Evolutionary conservation across 2,888 invertebrate species (phyloP).

Genomic region (Julus scanicus): DNA sequence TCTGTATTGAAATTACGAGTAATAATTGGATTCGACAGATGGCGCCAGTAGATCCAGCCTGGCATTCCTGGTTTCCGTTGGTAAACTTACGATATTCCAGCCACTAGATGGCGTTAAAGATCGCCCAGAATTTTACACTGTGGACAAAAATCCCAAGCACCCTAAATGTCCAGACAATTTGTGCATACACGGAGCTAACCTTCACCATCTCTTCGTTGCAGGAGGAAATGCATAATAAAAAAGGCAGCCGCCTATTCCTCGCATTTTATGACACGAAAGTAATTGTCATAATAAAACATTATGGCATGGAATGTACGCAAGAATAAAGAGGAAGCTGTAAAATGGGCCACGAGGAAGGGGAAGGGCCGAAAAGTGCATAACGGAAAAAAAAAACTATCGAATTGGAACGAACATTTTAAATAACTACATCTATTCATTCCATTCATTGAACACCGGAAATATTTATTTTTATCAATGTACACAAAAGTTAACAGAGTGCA

Average conservation of each 20-base stretch:
- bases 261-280: conserved; percentile 17
- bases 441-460: too few relatives aligned
- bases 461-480: too few relatives aligned
- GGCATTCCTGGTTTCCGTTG: not conserved
- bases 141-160: not conserved
- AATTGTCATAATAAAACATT: conserved; percentile 41
- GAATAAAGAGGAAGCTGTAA: not conserved
- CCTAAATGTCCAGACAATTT: not conserved
- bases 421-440: too few relatives aligned
- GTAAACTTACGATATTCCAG: not conserved
- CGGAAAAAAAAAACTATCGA: too few relatives aligned
- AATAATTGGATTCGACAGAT: not conserved
- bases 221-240: conserved; percentile 26
- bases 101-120: conserved; percentile 10
- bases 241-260: conserved; percentile 13
- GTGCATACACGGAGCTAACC: not conserved
- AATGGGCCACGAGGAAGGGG: not conserved
- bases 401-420: too few relatives aligned
- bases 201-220: conserved; percentile 16
- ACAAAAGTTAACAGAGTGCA: too few relatives aligned
- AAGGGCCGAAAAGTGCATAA: not conserved
- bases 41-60: not conserved
- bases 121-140: not conserved
- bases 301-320: conserved; percentile 13
- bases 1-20: not conserved